phyloP scores from a whole-genome alignment of 1,140 invertebrate species.

The Elymnias hypermnestra region DNA sequence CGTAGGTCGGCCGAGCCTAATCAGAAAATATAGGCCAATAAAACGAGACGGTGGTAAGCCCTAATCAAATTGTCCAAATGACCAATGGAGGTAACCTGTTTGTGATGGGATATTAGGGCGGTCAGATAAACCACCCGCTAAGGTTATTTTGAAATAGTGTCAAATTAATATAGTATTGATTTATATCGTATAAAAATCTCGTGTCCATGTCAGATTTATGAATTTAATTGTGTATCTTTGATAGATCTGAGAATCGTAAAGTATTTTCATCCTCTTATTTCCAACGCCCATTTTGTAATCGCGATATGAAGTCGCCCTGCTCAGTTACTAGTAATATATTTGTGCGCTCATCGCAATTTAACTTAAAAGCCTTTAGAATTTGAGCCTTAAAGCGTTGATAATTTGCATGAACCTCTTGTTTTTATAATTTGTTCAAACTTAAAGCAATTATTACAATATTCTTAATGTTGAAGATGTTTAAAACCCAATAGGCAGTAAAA shows the following conservation, averaged over 20 bases:
- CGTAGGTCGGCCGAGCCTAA: slow-evolving; percentile 45
- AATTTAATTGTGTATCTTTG: too few relatives aligned
- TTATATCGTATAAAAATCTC: too few relatives aligned
- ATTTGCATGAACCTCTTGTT: slow-evolving; percentile 25
- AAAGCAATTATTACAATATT: too few relatives aligned
- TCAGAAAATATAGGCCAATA: slow-evolving; percentile 71
- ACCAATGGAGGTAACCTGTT: slow-evolving; percentile 32
- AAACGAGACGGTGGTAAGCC: slow-evolving; percentile 44
- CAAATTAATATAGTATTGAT: too few relatives aligned
- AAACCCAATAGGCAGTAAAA: too few relatives aligned
- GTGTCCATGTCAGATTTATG: neutral
- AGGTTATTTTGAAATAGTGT: neutral
- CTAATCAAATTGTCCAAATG: slow-evolving; percentile 66
- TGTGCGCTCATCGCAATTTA: slow-evolving; percentile 16
- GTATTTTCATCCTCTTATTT: too few relatives aligned
- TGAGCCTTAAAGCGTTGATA: slow-evolving; percentile 30
- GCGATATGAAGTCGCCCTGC: too few relatives aligned
- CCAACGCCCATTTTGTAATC: too few relatives aligned
- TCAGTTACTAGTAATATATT: too few relatives aligned
- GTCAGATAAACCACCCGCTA: neutral
- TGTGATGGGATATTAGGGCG: slow-evolving; percentile 14
- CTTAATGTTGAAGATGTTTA: too few relatives aligned
- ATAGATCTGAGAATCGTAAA: too few relatives aligned
- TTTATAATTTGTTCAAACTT: too few relatives aligned
- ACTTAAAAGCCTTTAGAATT: slow-evolving; percentile 1